Base-by-base conservation (phyloP, 1,140 invertebrate species). In the Halesus radiatus region DNA sequence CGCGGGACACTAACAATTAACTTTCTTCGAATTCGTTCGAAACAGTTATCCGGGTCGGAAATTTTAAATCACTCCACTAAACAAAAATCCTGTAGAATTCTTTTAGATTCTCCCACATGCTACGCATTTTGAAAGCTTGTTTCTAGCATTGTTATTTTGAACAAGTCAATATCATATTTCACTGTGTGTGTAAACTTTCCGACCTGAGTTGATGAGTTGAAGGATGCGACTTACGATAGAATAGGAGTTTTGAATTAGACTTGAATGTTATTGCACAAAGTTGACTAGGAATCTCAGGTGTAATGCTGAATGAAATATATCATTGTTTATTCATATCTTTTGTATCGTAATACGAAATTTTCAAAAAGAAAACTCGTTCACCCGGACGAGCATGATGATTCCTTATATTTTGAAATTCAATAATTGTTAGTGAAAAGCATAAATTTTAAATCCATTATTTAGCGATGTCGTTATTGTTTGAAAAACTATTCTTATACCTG, bases 1-100 rank as follows among this genome's bases (percentile, higher is more conserved):
- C 88, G 90, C 91, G 76, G 90, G 91, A 70, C 91, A 92, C 86
- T 92, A 88, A 87, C 84, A 79, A 79, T 79, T 79, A 79, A 72
- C 77, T 16, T 79, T 79, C 53, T 79, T 79, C 77, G 77, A 79
- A 79, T 79, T 79, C 77, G 68, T 79, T 79, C 77, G 77, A 79
- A 79, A 79, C 23, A 72, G 18, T 58, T 79, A 79, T 58, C 52
- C 75, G 22, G 58, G 75, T 64, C 75, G 75, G 32, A 76, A 76
- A 53, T 76, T 64, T 50, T 76, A 66, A 50, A 15, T 23, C 23
- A 26, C 22, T 45, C 37, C 37, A 13, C 37, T 45, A 45, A 10
- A 45, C 10, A 45, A 45, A 6, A 37, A 7, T 13, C 37, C 10
- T 45, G 37, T 45, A 45, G 37, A 13, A 45, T 1, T 45, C 37